Evolutionary conservation across 2,888 invertebrate genomes (phyloP).

Genomic region (Plutella xylostella): DNA sequence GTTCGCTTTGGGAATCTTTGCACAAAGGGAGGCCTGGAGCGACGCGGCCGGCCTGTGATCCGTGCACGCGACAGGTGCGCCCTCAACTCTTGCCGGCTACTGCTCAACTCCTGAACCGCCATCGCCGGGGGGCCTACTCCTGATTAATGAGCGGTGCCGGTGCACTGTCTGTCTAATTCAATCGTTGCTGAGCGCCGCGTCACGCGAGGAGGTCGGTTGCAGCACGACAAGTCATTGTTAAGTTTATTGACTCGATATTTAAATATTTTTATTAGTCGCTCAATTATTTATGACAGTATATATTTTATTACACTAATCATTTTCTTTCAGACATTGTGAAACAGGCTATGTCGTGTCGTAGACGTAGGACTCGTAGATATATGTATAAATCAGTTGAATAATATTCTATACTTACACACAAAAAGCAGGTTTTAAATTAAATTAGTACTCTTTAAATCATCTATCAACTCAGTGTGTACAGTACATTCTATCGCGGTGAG

Average conservation of each 20-base stretch:
- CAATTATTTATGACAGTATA: too few species aligned
- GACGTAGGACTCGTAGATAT: too few species aligned
- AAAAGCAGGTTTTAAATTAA: too few species aligned
- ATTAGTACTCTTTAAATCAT: too few species aligned
- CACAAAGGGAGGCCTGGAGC: conserved; percentile 60
- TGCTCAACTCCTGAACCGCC: conserved; percentile 31
- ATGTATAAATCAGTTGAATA: too few species aligned
- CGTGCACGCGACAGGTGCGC: conserved; percentile 49
- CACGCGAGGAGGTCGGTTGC: conserved; percentile 45
- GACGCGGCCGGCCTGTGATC: conserved; percentile 31
- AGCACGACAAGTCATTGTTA: conserved; percentile 29
- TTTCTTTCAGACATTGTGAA: too few species aligned
- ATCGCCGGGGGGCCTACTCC: not conserved
- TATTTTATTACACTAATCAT: too few species aligned
- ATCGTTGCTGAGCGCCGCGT: conserved; percentile 33
- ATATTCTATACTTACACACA: too few species aligned
- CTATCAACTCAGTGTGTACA: too few species aligned
- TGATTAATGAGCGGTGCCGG: conserved; percentile 44
- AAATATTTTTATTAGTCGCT: not conserved
- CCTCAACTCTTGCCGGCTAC: conserved; percentile 31
- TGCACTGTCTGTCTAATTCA: conserved; percentile 50
- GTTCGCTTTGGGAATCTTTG: conserved; percentile 48
- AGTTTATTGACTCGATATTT: conserved; percentile 12
- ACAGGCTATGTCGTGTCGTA: too few species aligned
- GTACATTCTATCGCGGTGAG: too few species aligned